A percentile compares a stretch with the other conserved stretches of the same genome.
These are phyloP conservation scores for Cherax quadricarinatus DNA, from an alignment of 1,140 invertebrate genomes.

Conservation along the genomic window DNA sequence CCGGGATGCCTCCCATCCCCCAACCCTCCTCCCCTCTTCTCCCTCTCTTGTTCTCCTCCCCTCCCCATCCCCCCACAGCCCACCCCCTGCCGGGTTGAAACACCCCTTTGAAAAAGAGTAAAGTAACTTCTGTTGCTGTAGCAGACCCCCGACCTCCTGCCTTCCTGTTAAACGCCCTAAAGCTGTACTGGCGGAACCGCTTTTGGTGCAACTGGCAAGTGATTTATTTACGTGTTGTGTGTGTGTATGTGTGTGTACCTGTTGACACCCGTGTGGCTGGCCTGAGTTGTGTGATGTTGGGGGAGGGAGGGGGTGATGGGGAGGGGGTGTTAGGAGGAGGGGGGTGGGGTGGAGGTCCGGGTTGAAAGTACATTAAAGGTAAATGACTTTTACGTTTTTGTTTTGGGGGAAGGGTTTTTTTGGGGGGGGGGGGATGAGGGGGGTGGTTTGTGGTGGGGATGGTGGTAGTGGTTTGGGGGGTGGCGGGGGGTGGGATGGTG, in stretches of 20 bases:
- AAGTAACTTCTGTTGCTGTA: constrained; percentile 38
- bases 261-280: constrained; percentile 22
- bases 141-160: constrained; percentile 4
- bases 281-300: neutral
- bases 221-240: constrained; percentile 65
- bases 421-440: neutral
- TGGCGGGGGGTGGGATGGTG: no score
- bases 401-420: neutral
- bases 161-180: constrained; percentile 62
- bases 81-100: constrained; percentile 30
- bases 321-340: neutral
- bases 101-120: constrained; percentile 62
- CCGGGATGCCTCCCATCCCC: neutral
- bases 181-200: constrained; percentile 48
- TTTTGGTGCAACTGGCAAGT: constrained; percentile 50
- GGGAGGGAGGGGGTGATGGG: neutral
- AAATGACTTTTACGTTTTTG: constrained; percentile 14
- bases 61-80: no score
- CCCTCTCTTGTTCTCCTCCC: no score
- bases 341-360: neutral
- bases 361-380: neutral
- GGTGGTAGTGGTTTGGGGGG: no score
- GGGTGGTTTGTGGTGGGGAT: no score
- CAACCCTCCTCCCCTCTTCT: no score
- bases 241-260: constrained; percentile 44